These are phyloP conservation scores for Daubentonia madagascariensis DNA, from an alignment of 2,113 vertebrate species.

Conservation along the genomic window DNA sequence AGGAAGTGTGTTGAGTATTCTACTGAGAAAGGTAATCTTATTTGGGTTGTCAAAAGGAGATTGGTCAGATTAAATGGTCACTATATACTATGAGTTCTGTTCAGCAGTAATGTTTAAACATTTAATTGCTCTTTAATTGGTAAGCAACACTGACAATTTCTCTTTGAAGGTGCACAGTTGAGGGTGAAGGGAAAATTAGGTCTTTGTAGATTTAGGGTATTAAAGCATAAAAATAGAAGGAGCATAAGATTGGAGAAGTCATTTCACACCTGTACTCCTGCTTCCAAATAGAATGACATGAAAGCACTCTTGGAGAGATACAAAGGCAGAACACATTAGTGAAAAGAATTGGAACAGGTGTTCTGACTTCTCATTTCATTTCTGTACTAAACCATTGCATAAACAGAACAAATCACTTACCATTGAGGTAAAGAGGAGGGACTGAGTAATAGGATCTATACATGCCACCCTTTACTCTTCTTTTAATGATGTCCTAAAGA, in stretches of 20 bases:
- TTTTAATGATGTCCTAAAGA: background rate
- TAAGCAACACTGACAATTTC: background rate
- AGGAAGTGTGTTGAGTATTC: background rate
- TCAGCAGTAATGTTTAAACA: constrained; percentile 7
- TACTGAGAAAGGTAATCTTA: constrained; percentile 37
- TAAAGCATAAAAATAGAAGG: background rate
- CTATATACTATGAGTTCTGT: background rate
- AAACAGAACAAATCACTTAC: background rate
- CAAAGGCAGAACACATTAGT: background rate
- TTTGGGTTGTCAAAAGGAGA: constrained; percentile 17
- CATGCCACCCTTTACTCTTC: background rate
- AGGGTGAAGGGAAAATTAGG: background rate
- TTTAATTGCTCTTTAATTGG: background rate
- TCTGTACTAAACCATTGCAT: background rate
- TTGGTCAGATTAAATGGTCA: background rate
- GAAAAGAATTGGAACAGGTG: background rate
- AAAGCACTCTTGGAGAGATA: background rate
- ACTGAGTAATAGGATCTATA: background rate
- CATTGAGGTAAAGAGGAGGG: background rate
- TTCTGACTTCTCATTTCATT: background rate
- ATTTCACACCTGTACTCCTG: background rate
- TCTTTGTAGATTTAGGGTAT: background rate
- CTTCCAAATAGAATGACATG: background rate
- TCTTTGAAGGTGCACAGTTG: background rate
- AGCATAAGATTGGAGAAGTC: background rate